Conservation (phyloP, 2,797 vertebrate species). For the Lepus oiostolus region DNA sequence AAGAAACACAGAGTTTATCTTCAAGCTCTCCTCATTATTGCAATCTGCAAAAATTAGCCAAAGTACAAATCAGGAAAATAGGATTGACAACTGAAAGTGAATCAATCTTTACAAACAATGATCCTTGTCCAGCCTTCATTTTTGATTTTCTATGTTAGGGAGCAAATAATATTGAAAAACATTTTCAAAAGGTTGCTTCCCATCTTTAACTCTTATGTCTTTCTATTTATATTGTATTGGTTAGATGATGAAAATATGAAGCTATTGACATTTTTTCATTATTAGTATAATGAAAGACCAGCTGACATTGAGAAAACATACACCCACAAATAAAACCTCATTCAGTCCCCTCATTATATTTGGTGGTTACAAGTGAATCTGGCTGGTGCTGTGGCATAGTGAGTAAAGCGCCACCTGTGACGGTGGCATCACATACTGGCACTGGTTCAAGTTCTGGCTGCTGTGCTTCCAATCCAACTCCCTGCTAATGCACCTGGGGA, state of each 20-base stretch:
- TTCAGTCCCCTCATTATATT: constrained; percentile 48
- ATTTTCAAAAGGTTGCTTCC: constrained; percentile 71
- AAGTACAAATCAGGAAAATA: constrained; percentile 76
- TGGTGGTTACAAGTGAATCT: constrained; percentile 36
- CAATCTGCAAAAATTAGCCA: constrained; percentile 80
- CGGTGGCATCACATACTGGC: too few relatives aligned
- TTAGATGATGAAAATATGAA: constrained; percentile 76
- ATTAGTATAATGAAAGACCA: constrained; percentile 79
- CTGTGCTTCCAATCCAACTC: too few relatives aligned
- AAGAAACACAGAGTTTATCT: constrained; percentile 79
- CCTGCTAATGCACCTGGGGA: too few relatives aligned
- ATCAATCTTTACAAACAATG: constrained; percentile 77
- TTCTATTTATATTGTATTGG: constrained; percentile 86
- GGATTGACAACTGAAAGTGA: constrained; percentile 79
- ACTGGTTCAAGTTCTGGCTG: too few relatives aligned
- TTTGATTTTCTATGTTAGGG: constrained; percentile 81
- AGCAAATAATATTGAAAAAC: constrained; percentile 74
- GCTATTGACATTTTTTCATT: constrained; percentile 78
- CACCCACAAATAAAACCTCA: neutral
- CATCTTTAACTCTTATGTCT: constrained; percentile 84
- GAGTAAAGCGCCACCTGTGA: too few relatives aligned
- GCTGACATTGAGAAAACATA: constrained; percentile 73
- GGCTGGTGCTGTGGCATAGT: neutral
- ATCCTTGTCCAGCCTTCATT: constrained; percentile 80
- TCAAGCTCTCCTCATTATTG: constrained; percentile 81